A percentile compares a stretch with the other conserved stretches of the same genome.
Evolutionary conservation across 2,113 vertebrate species (phyloP).

Genomic region (Sinocyclocheilus grahami): DNA sequence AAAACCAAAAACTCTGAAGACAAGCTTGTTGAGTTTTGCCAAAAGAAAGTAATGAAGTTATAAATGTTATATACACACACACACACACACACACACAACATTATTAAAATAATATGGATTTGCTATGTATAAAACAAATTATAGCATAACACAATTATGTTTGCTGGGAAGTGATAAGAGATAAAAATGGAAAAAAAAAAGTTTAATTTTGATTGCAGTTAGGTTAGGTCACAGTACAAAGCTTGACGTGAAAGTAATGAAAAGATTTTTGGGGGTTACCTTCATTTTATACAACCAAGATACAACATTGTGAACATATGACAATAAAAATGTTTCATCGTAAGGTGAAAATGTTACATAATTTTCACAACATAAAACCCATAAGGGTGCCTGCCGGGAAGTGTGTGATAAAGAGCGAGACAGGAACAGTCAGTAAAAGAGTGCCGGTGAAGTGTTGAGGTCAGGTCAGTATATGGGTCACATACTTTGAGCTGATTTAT

Average conservation of each 20-base stretch:
- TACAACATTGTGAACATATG: not conserved
- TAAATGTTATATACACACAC: too few species aligned
- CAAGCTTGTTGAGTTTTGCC: too few species aligned
- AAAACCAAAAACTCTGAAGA: too few species aligned
- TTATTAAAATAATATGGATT: too few species aligned
- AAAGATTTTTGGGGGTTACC: too few species aligned
- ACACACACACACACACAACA: too few species aligned
- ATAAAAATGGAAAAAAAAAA: not conserved
- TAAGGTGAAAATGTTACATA: not conserved
- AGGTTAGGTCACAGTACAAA: too few species aligned
- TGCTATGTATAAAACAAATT: too few species aligned
- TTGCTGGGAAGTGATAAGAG: not conserved
- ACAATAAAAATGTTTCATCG: not conserved
- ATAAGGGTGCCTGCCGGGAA: not conserved
- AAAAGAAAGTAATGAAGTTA: too few species aligned
- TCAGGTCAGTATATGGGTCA: constrained; percentile 35
- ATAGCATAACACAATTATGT: too few species aligned
- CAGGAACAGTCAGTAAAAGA: constrained; percentile 23
- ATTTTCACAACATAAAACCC: not conserved
- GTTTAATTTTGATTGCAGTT: too few species aligned
- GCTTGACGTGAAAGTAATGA: too few species aligned
- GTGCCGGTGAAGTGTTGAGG: constrained; percentile 15
- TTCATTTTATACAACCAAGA: not conserved
- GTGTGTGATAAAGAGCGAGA: not conserved
- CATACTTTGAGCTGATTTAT: constrained; percentile 25